phyloP scores from a whole-genome alignment of 2,113 vertebrate species.

The Vulpes lagopus region DNA sequence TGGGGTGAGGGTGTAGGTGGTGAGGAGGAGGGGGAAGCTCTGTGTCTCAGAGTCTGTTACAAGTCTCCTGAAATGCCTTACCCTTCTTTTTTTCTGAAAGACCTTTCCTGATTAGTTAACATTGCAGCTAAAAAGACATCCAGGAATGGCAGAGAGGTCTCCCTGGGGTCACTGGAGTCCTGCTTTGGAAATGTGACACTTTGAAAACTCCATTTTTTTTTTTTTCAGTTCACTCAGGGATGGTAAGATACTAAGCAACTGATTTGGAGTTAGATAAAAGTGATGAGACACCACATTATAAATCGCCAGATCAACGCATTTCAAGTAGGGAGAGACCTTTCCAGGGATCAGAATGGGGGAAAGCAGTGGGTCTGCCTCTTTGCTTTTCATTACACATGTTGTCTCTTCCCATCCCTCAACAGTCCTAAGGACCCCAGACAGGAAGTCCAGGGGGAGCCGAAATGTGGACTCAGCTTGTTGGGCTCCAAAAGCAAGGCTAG shows the following conservation, averaged over 20 bases:
- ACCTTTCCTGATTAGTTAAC: neutral
- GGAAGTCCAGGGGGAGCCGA: fast-evolving
- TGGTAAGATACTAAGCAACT: neutral
- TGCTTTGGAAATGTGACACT: neutral
- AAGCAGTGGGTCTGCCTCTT: neutral
- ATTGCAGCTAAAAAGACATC: neutral
- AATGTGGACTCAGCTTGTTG: fast-evolving
- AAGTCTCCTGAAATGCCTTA: slow-evolving; percentile 6
- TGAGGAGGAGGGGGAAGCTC: neutral
- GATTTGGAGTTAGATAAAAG: neutral
- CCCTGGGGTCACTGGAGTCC: neutral
- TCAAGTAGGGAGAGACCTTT: neutral
- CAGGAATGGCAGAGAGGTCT: neutral
- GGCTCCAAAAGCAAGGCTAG: neutral
- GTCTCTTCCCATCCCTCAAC: fast-evolving
- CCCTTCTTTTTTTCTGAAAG: neutral
- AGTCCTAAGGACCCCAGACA: neutral
- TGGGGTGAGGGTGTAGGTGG: neutral
- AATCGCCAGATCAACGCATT: neutral
- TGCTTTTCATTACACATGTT: fast-evolving
- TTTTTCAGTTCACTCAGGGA: neutral
- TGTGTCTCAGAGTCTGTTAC: neutral
- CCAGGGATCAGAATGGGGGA: neutral
- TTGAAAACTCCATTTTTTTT: neutral
- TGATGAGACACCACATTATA: neutral